phyloP scores from a whole-genome alignment of 2,113 vertebrate species.

The Tricholaema leucomelas region DNA sequence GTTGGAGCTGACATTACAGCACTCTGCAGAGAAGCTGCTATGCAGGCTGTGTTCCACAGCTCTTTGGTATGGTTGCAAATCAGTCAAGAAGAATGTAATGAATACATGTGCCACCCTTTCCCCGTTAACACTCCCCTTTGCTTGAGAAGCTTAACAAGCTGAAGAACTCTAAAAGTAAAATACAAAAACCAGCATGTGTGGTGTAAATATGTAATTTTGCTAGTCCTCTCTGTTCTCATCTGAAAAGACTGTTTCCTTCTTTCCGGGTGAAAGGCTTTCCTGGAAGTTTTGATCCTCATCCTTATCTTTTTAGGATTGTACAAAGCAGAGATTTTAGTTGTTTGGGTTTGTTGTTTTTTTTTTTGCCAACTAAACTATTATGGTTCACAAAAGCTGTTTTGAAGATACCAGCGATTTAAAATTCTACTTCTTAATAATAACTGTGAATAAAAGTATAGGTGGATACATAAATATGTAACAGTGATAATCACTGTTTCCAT shows the following conservation, averaged over 20 bases:
- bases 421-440: neutral
- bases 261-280: neutral
- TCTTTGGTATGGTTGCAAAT: slow-evolving; percentile 76
- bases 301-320: neutral
- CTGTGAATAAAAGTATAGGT: neutral
- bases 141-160: neutral
- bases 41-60: slow-evolving; percentile 80
- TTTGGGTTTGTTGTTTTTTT: too few species aligned
- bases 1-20: slow-evolving; percentile 93
- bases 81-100: neutral
- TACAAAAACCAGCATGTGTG: neutral
- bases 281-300: neutral
- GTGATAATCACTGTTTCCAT: neutral
- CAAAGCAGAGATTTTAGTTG: neutral
- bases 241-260: neutral
- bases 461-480: neutral
- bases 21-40: slow-evolving; percentile 91
- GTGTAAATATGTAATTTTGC: neutral
- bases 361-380: neutral
- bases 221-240: neutral
- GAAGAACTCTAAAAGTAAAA: neutral
- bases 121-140: neutral
- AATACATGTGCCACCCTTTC: neutral
- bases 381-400: neutral
- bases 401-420: neutral